These are phyloP conservation scores for Lasiurus borealis DNA, from an alignment of 2,113 vertebrate species.

Conservation along the genomic window DNA sequence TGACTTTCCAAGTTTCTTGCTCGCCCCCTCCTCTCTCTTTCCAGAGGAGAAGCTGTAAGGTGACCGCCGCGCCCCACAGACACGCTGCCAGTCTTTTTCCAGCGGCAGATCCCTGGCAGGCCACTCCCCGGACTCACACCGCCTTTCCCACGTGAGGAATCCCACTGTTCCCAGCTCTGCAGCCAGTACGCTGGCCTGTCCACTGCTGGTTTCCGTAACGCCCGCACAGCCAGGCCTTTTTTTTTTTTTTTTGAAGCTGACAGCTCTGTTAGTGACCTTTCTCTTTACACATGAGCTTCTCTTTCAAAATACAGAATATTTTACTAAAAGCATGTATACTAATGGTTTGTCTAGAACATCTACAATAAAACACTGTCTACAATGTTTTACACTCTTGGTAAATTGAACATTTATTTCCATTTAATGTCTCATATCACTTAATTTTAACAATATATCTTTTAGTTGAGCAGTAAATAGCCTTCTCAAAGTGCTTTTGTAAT, in stretches of 20 bases:
- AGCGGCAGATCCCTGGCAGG: slow-evolving; percentile 7
- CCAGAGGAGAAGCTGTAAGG: neutral
- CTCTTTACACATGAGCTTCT: neutral
- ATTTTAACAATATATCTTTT: slow-evolving; percentile 47
- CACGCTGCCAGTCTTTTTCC: neutral
- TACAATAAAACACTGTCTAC: neutral
- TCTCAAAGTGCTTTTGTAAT: slow-evolving; percentile 36
- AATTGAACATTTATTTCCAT: slow-evolving; percentile 8
- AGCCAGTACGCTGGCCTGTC: neutral
- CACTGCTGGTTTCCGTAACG: neutral
- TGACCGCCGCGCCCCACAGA: neutral
- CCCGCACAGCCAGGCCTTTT: neutral
- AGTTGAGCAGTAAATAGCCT: slow-evolving; percentile 12
- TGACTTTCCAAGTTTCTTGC: neutral
- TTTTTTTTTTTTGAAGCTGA: neutral
- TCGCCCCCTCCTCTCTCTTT: neutral
- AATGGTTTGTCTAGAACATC: neutral
- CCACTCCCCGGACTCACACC: neutral
- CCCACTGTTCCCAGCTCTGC: neutral
- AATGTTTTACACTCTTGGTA: neutral
- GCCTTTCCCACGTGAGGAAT: slow-evolving; percentile 29
- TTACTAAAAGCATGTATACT: neutral
- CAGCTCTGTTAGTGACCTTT: neutral
- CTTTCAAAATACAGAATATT: slow-evolving; percentile 41
- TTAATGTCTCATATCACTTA: slow-evolving; percentile 5